phyloP scores from a whole-genome alignment of 2,113 vertebrate species.

The Eonycteris spelaea region DNA sequence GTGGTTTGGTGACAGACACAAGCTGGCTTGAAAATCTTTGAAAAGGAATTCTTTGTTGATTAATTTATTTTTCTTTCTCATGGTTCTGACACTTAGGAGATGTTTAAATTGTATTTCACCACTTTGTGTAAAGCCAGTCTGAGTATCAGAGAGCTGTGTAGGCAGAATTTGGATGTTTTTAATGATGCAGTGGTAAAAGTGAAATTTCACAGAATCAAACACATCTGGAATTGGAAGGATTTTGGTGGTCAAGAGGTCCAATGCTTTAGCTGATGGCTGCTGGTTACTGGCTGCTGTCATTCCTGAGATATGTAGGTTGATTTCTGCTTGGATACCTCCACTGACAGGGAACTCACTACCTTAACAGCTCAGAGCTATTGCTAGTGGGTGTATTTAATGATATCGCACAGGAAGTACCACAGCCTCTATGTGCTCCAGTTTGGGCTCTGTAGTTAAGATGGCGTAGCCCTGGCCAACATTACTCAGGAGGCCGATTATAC shows the following conservation, averaged over 20 bases:
- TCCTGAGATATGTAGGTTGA: not conserved
- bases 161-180: slow-evolving; percentile 12
- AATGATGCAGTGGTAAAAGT: not conserved
- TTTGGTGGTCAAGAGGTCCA: not conserved
- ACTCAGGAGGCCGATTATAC: not conserved
- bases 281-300: not conserved
- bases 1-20: slow-evolving; percentile 52
- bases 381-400: not conserved
- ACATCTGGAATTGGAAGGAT: not conserved
- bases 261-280: not conserved
- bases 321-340: not conserved
- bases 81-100: slow-evolving; percentile 43
- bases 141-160: not conserved
- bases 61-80: slow-evolving; percentile 63
- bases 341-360: not conserved
- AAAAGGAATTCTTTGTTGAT: slow-evolving; percentile 66
- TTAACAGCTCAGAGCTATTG: not conserved
- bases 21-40: slow-evolving; percentile 50
- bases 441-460: not conserved
- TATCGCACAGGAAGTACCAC: not conserved
- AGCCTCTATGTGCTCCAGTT: rapidly evolving
- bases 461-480: not conserved
- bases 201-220: not conserved
- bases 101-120: slow-evolving; percentile 39
- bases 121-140: not conserved